A percentile compares a stretch with the other conserved stretches of the same genome.
Evolutionary conservation across 2,113 vertebrate species (phyloP).

Genomic region (Chitala chitala): DNA sequence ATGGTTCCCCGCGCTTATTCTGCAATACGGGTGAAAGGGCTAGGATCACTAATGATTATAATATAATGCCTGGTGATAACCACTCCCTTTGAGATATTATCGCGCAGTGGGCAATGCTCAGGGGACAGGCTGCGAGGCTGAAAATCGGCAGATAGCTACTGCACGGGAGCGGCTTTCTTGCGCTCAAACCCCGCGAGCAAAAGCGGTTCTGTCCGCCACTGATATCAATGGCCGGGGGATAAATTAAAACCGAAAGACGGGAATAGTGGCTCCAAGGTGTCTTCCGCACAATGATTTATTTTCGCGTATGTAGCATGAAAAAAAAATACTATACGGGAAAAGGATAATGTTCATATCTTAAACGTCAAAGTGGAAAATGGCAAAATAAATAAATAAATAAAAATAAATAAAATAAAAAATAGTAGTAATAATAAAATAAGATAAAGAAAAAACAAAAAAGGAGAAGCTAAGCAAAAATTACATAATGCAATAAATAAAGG

Average conservation of each 20-base stretch:
- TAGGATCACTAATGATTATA: conserved; percentile 71
- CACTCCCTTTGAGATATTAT: conserved; percentile 70
- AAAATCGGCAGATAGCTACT: conserved; percentile 54
- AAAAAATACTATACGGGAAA: not conserved
- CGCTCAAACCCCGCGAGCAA: conserved; percentile 43
- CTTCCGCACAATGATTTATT: conserved; percentile 18
- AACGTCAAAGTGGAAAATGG: not conserved
- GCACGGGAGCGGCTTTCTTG: conserved; percentile 45
- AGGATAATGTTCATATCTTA: not conserved
- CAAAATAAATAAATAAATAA: not conserved
- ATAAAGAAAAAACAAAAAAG: not conserved
- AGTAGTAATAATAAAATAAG: not conserved
- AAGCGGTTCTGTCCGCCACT: conserved; percentile 42
- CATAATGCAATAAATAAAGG: no score
- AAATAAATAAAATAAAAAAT: not conserved
- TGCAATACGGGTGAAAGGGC: conserved; percentile 68
- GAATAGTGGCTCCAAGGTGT: conserved; percentile 24
- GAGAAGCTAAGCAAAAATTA: no score
- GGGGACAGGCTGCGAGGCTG: conserved; percentile 59
- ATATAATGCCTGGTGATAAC: conserved; percentile 70
- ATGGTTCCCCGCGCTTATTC: conserved; percentile 60
- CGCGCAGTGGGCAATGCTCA: conserved; percentile 61
- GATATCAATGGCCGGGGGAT: conserved; percentile 46
- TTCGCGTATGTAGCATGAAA: not conserved
- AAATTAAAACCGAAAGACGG: conserved; percentile 33